Base-by-base conservation (phyloP, 1,140 invertebrate species). In the Stenopsyche tienmushanensis region DNA sequence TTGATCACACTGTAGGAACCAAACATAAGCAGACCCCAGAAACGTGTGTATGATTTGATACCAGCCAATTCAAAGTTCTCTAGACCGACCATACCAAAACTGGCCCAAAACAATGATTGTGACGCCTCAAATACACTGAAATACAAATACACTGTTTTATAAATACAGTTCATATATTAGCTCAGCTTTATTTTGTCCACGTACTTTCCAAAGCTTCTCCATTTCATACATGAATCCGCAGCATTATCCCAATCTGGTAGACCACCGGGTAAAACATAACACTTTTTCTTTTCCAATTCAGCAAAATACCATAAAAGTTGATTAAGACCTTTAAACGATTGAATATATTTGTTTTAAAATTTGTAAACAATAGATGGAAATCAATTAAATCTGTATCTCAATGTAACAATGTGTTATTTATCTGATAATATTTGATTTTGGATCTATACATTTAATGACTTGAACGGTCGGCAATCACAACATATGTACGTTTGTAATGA, bases 251-350 rank as follows among this genome's bases (percentile, higher is more conserved):
- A 90, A 67, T 88, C 85, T 1, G 88, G 82, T 34, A 84, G 72
- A 2, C 83, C 86, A 15, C 76, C 82, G 0, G 82, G 82, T 21
- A 85, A 72, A 39, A 77, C 79, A 72, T 88, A 88, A 77, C 92
- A 94, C 72, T 91, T 90, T 69, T 85, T 77, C 67, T 84, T 85
- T 75, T 94, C 89, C 71, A 92, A 77, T 65, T 92, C 88, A 15
- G 92, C 90, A 76, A 94, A 96, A 75, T 95, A 96, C 92, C 92
- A 95, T 34, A 94, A 80, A 20, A 96, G 75, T 75, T 96, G 93
- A 75, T 95, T 95, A 29, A 95, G 76, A 25, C 85, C 82, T 83
- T 71, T 75, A 82, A 18, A 77, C 49, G 15, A 26, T 52, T 45
- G 21, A 47, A 49, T 62, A 52, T 42, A 62, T 24, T 29, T 17